Conservation (phyloP, 2,888 invertebrate species). For the Andrena bicolor region DNA sequence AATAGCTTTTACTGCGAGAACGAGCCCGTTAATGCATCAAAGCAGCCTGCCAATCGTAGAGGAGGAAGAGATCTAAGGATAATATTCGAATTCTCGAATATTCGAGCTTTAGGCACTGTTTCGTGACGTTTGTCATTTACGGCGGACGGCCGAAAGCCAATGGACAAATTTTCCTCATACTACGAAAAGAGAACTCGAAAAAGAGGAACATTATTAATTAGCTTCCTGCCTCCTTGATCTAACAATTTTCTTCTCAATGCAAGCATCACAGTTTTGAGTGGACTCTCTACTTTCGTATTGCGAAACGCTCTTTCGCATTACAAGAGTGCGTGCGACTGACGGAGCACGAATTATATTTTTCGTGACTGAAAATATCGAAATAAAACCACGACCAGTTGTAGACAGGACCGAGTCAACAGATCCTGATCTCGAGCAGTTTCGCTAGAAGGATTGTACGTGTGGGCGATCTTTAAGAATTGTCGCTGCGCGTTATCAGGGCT, state of each 20-base stretch:
- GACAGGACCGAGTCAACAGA: not conserved
- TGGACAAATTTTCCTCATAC: conserved; percentile 22
- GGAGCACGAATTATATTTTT: not conserved
- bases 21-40: conserved; percentile 86
- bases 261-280: not conserved
- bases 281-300: not conserved
- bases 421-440: too few species aligned
- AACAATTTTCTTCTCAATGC: not conserved
- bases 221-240: conserved; percentile 11
- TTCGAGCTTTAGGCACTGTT: conserved; percentile 2
- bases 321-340: not conserved
- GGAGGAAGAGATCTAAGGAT: conserved; percentile 87
- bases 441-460: not conserved
- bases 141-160: conserved; percentile 69
- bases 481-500: conserved; percentile 6
- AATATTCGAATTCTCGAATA: not conserved
- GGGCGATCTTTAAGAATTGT: not conserved
- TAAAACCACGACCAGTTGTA: not conserved
- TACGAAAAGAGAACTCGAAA: conserved; percentile 29
- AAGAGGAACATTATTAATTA: conserved; percentile 7
- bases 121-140: conserved; percentile 47
- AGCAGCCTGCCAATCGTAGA: conserved; percentile 88
- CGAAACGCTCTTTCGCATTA: not conserved
- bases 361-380: not conserved
- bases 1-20: conserved; percentile 86